Conservation (phyloP, 53 echinoderm and acorn worm species). For the Antedon mediterranea region DNA sequence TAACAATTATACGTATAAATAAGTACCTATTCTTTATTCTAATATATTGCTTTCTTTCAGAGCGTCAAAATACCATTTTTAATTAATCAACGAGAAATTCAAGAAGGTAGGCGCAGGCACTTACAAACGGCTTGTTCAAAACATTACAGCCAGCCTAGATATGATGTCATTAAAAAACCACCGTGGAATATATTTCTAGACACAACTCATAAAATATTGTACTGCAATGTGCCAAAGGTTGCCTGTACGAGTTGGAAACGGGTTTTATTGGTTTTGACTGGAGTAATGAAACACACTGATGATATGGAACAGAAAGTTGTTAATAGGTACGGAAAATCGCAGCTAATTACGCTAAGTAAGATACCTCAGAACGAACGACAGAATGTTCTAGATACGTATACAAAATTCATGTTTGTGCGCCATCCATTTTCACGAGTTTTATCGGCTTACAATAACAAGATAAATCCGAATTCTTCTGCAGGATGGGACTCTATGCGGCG, state of each 20-base stretch:
- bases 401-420: slow-evolving; percentile 53
- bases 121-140: not conserved
- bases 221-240: slow-evolving; percentile 49
- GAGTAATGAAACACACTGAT: slow-evolving; percentile 20
- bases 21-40: too few relatives aligned
- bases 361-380: slow-evolving; percentile 1
- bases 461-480: slow-evolving; percentile 38
- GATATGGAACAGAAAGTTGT: slow-evolving; percentile 28
- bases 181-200: slow-evolving; percentile 36
- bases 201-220: slow-evolving; percentile 41
- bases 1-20: too few relatives aligned
- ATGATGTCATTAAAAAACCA: not conserved
- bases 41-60: too few relatives aligned
- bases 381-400: slow-evolving; percentile 24
- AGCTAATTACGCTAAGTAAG: not conserved
- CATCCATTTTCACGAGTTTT: slow-evolving; percentile 58
- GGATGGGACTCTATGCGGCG: slow-evolving; percentile 18
- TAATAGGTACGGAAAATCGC: slow-evolving; percentile 9
- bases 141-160: not conserved
- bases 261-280: slow-evolving; percentile 33
- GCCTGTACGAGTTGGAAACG: slow-evolving; percentile 71
- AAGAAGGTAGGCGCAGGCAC: not conserved
- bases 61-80: too few relatives aligned
- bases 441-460: slow-evolving; percentile 53
- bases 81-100: not conserved